Base-by-base conservation (phyloP, 53 echinoderm and acorn worm species). In the Patiria pectinifera region DNA sequence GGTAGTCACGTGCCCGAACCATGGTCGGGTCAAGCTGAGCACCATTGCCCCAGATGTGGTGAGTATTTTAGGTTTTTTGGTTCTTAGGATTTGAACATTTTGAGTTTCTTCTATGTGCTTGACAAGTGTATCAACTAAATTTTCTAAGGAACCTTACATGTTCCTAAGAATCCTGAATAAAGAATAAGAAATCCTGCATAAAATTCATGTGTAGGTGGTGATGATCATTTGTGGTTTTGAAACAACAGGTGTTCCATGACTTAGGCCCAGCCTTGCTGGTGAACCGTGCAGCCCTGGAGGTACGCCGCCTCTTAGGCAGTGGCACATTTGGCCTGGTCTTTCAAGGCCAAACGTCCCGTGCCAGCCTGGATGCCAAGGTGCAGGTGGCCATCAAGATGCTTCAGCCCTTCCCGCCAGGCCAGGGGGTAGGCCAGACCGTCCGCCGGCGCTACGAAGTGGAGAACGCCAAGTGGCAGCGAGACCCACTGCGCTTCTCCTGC, bases 311-410 rank as follows among this genome's bases (percentile, higher is more conserved):
- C 60, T 87, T 98, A 16, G 99, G 99, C 86, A 97, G 95, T 21
- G 99, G 99, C n/a, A 94, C 96, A 6, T 98, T 98, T 86, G 99
- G 99, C 59, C 93, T 98, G 6, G 99, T 98, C 92, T 98, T 97
- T 89, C 94, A 98, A 84, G 99, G 99, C 58, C 90, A 66, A 19
- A 79, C 85, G 9, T 85, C 62, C 47, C 84, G 85, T 7, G 69
- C 69, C 53, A n/a, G 24, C 47, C 63, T 60, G 16, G 85, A 84
- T 6, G 22, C 23, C 90, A 90, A 90, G 53, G 90, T 90, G 13
- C 92, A 95, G 44, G 94, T 98, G 6, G 99, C 99, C 53, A 87
- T 94, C 82, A 98, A 98, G 82, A 97, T 96, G 95, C 96, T 98
- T 2, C 96, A 97, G 79, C 97, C 99, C 3, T 99, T 93, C 83